Evolutionary conservation across 2,888 invertebrate genomes (phyloP).

Genomic region (Orthosia cruda): DNA sequence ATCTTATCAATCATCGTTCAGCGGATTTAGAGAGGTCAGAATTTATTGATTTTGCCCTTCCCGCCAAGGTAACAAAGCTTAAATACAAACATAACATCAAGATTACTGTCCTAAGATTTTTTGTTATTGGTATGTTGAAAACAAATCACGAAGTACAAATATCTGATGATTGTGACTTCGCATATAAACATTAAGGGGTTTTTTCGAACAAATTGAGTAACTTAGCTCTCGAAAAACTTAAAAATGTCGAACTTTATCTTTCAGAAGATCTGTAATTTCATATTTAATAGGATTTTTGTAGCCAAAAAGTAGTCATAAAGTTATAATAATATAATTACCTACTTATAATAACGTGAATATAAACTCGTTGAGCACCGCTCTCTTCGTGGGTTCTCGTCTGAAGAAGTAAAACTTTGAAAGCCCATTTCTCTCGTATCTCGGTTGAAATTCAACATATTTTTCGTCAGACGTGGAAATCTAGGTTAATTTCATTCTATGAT

Average conservation of each 20-base stretch:
- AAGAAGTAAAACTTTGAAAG: slow-evolving; percentile 41
- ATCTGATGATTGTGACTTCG: neutral
- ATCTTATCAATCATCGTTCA: neutral
- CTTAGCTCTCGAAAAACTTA: neutral
- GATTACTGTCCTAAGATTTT: no score
- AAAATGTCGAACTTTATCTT: neutral
- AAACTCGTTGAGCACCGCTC: slow-evolving; percentile 8
- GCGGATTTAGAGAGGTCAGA: slow-evolving; percentile 5
- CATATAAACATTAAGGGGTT: neutral
- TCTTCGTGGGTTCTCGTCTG: slow-evolving; percentile 1
- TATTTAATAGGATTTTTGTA: neutral
- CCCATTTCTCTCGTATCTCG: slow-evolving; percentile 18
- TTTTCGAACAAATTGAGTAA: neutral
- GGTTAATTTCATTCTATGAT: slow-evolving; percentile 12
- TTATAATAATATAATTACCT: slow-evolving; percentile 5
- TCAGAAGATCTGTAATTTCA: neutral
- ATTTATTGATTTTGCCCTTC: slow-evolving; percentile 9
- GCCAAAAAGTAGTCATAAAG: neutral
- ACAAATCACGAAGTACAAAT: neutral
- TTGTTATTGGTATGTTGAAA: neutral
- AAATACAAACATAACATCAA: no score
- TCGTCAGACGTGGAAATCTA: neutral
- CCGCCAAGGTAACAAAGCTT: neutral
- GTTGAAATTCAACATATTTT: slow-evolving; percentile 17
- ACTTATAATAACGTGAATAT: slow-evolving; percentile 10